Evolutionary conservation across 1,140 invertebrate species (phyloP).

Genomic region (Choristoneura fumiferana): DNA sequence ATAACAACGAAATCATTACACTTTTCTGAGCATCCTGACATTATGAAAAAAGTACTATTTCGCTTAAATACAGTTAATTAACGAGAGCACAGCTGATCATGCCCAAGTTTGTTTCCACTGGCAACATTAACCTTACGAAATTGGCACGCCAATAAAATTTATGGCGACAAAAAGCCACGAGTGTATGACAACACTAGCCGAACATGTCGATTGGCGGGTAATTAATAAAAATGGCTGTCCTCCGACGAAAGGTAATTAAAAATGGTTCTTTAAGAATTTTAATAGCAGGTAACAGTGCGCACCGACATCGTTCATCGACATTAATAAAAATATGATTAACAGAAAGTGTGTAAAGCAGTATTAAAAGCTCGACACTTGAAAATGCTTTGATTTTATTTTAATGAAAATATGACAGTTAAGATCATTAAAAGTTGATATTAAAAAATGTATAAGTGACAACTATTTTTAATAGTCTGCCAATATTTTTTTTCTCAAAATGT

Average conservation of each 20-base stretch:
- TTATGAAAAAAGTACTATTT: too few species aligned
- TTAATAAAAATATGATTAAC: not conserved
- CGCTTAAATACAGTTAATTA: not conserved
- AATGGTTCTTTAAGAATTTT: conserved; percentile 7
- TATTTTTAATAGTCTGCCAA: too few species aligned
- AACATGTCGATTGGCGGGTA: conserved; percentile 8
- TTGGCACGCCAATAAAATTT: conserved; percentile 17
- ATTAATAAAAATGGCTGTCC: conserved; percentile 18
- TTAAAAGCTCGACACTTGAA: too few species aligned
- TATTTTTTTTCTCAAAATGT: too few species aligned
- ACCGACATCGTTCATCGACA: not conserved
- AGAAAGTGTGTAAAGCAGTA: too few species aligned
- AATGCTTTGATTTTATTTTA: too few species aligned
- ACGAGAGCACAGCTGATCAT: not conserved
- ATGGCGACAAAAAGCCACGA: conserved; percentile 4
- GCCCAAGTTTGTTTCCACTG: not conserved
- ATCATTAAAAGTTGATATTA: too few species aligned
- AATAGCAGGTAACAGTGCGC: not conserved
- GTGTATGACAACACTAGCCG: conserved; percentile 15
- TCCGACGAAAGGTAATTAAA: conserved; percentile 17
- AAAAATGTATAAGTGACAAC: too few species aligned
- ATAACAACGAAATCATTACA: too few species aligned
- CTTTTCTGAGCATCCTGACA: too few species aligned
- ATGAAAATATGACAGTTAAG: too few species aligned
- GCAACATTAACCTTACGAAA: conserved; percentile 19